phyloP scores from a whole-genome alignment of 2,888 invertebrate genomes.

The Spialia ferax region DNA sequence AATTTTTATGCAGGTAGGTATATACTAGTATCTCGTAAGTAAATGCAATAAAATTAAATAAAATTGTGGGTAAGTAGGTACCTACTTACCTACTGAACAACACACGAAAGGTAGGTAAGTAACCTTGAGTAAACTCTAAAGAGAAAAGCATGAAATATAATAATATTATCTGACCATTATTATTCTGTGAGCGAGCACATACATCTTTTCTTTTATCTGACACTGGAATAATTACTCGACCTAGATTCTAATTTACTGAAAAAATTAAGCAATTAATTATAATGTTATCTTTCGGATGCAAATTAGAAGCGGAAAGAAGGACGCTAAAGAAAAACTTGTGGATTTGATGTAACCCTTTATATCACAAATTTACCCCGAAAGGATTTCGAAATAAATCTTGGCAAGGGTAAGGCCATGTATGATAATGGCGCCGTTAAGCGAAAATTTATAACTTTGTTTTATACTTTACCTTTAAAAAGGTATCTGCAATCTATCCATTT shows the following conservation, averaged over 20 bases:
- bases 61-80: too few species aligned
- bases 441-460: slow-evolving; percentile 21
- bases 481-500: too few species aligned
- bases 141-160: slow-evolving; percentile 25
- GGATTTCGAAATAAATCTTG: slow-evolving; percentile 29
- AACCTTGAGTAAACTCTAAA: too few species aligned
- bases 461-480: not conserved
- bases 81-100: too few species aligned
- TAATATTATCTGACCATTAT: slow-evolving; percentile 14
- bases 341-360: slow-evolving; percentile 25
- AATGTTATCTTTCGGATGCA: slow-evolving; percentile 21
- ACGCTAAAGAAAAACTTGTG: slow-evolving; percentile 16
- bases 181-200: slow-evolving; percentile 25
- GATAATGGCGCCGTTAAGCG: slow-evolving; percentile 25
- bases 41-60: too few species aligned
- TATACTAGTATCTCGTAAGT: too few species aligned
- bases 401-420: slow-evolving; percentile 24
- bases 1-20: too few species aligned
- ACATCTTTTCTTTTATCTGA: slow-evolving; percentile 31
- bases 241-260: slow-evolving; percentile 25
- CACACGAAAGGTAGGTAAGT: too few species aligned
- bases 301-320: slow-evolving; percentile 30
- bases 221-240: slow-evolving; percentile 26
- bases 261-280: slow-evolving; percentile 26
- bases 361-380: slow-evolving; percentile 2